Conservation (phyloP, 2,797 vertebrate species). For the Gadopsis bispinosus region DNA sequence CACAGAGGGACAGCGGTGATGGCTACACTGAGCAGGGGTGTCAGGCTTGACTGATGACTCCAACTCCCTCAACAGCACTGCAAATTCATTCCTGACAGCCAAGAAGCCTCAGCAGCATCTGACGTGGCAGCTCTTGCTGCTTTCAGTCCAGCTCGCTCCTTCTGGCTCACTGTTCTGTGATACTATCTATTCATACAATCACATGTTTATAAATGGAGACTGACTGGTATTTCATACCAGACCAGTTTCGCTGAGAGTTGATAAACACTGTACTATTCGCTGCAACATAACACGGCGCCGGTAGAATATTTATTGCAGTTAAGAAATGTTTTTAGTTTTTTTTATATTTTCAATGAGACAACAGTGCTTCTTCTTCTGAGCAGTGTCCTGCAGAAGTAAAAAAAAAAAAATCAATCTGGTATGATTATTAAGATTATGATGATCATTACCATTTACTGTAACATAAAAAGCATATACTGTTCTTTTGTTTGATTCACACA, state of each 20-base stretch:
- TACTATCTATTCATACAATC: constrained; percentile 79
- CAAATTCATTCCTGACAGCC: constrained; percentile 75
- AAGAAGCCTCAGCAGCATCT: constrained; percentile 81
- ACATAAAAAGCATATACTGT: constrained; percentile 2
- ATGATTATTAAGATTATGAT: constrained; percentile 3
- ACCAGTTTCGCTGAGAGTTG: constrained; percentile 52
- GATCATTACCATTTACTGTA: constrained; percentile 24
- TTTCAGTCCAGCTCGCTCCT: constrained; percentile 77
- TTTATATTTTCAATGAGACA: neutral
- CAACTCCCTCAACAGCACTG: constrained; percentile 56
- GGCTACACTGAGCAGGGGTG: constrained; percentile 67
- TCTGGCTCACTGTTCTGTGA: constrained; percentile 77
- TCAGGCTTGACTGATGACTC: constrained; percentile 69
- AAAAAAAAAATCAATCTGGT: neutral
- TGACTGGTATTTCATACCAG: constrained; percentile 60
- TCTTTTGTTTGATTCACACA: constrained; percentile 1
- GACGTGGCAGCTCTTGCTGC: constrained; percentile 83
- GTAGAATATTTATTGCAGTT: constrained; percentile 27
- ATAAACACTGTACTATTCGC: constrained; percentile 45
- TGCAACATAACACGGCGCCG: constrained; percentile 38
- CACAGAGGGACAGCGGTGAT: constrained; percentile 67
- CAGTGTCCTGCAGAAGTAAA: too few relatives aligned
- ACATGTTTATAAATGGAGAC: constrained; percentile 77
- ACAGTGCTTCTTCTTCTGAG: neutral
- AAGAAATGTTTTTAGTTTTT: neutral